Conservation (phyloP, 2,797 vertebrate species). For the Neosilurus hyrtlii region DNA sequence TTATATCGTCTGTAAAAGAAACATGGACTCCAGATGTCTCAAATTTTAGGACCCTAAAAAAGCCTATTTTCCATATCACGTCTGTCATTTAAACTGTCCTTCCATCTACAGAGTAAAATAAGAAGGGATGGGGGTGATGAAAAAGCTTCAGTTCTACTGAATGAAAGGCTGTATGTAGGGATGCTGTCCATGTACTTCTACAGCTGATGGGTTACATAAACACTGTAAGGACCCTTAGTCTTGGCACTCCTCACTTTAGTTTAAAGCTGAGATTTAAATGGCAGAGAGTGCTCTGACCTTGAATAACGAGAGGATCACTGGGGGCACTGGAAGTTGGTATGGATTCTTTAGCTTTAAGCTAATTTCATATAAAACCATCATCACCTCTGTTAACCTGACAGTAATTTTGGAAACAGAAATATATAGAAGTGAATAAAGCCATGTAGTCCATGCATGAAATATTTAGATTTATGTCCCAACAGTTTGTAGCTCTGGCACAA, state of each 20-base stretch:
- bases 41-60: no score
- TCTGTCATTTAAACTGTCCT: no score
- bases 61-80: no score
- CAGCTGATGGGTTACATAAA: not conserved
- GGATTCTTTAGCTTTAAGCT: conserved; percentile 1
- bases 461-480: conserved; percentile 49
- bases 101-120: no score
- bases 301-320: not conserved
- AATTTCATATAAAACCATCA: conserved; percentile 26
- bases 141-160: no score
- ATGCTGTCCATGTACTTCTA: no score
- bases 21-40: no score
- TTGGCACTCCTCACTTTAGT: not conserved
- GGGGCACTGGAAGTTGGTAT: not conserved
- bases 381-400: conserved; percentile 33
- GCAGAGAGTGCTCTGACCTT: not conserved
- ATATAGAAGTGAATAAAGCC: conserved; percentile 26
- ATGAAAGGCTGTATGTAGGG: no score
- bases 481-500: conserved; percentile 49
- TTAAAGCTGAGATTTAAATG: not conserved
- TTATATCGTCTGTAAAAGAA: no score
- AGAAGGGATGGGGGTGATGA: no score
- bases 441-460: conserved; percentile 41
- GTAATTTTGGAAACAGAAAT: conserved; percentile 40
- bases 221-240: not conserved